Percentiles rank a stretch among this genome's conserved stretches.
These are phyloP conservation scores for Genyomyrus donnyi DNA, from an alignment of 2,113 vertebrate species.

Conservation along the genomic window DNA sequence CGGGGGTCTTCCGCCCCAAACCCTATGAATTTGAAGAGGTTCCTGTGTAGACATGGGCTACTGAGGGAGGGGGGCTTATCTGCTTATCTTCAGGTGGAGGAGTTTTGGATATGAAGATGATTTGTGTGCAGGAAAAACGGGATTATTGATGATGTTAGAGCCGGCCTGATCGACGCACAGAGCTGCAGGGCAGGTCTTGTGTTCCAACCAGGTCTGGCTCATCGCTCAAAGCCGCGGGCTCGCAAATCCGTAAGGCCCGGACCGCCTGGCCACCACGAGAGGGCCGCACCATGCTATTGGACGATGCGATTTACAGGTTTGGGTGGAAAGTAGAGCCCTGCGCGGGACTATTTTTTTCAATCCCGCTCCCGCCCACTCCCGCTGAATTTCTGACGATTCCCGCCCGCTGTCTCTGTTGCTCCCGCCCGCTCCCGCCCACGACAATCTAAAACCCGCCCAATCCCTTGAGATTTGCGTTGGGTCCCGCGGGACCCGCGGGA, in stretches of 20 bases:
- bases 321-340: neutral
- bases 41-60: neutral
- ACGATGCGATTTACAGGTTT: neutral
- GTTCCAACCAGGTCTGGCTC: neutral
- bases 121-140: neutral
- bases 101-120: neutral
- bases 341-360: too few relatives aligned
- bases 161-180: neutral
- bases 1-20: neutral
- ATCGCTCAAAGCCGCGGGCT: neutral
- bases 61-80: neutral
- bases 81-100: neutral
- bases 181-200: neutral
- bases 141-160: neutral
- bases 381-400: too few relatives aligned
- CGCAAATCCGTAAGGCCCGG: neutral
- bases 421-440: too few relatives aligned
- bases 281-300: neutral
- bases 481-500: too few relatives aligned
- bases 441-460: too few relatives aligned
- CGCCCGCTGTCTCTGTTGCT: too few relatives aligned
- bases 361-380: too few relatives aligned
- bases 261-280: neutral
- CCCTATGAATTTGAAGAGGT: neutral
- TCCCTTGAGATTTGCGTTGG: too few relatives aligned